Base-by-base conservation (phyloP, 2,888 invertebrate genomes). In the Auanema freiburgensis region DNA sequence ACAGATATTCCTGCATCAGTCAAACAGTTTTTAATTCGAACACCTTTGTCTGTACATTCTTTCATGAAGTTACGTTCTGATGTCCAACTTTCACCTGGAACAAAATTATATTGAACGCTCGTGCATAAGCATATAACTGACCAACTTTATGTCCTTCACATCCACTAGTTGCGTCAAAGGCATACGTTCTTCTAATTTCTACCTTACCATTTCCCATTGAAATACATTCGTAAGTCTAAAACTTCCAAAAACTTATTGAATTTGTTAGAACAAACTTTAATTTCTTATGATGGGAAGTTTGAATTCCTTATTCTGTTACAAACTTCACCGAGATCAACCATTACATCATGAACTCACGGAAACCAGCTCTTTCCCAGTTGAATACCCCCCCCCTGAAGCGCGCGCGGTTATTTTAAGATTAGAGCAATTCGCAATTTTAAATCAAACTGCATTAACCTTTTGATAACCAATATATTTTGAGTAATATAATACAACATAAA, bases 1-100 rank as follows among this genome's bases (percentile, higher is more conserved):
- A 76, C 66, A 10, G 68, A 59, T 41, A 71, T 73, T 50, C 75
- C 75, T 1, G 71, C 57, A 59, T 76, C 75, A 14, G 75, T 71
- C 10, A 76, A 67, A 49, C 75, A 76, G 57, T 76, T 68, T 21
- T 64, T 61, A 23, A 76, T 65, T 25, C 64, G 60, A 21, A 67
- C 66, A 18, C 75, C 75, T 14, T 64, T 61, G 21, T 57, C 65
- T 1, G 72, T 70, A 52, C 75, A 76, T 44, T 54, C 72, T 11
- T 69, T 71, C 69, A 69, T 70, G 58, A 75, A 75, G 57, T 63
- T 75, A 52, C 65, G 60, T 52, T 75, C 67, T 43, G 64, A 65
- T 14, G 72, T 63, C 75, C 75, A 76, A 14, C 68, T 57, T 10
- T 66, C 63, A 33, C 66, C 65, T 65, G 25, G 18, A 63, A 40